Evolutionary conservation across 1,140 invertebrate genomes (phyloP).

Genomic region (Metopolophium dirhodum): DNA sequence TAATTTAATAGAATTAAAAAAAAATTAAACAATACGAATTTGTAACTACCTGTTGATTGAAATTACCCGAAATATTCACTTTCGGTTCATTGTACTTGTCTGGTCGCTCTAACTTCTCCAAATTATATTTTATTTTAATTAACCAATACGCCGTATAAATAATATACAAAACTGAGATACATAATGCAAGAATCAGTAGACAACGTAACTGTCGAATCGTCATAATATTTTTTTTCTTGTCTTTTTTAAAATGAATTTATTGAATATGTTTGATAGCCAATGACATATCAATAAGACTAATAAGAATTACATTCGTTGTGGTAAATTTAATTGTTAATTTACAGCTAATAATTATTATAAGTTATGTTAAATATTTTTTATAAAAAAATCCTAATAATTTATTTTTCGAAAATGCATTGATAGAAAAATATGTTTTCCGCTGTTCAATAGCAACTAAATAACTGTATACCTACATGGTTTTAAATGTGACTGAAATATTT

Average conservation of each 20-base stretch:
- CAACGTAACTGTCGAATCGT: neutral
- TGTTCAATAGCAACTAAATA: neutral
- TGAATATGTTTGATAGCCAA: neutral
- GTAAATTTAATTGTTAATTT: neutral
- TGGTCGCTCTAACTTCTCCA: neutral
- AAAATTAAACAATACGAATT: neutral
- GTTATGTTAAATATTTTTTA: neutral
- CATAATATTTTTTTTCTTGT: neutral
- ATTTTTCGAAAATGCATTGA: neutral
- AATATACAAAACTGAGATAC: neutral
- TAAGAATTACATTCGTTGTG: neutral
- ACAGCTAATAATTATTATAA: neutral
- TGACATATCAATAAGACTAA: neutral
- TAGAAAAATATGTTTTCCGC: neutral
- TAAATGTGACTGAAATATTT: neutral
- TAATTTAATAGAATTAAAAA: no score
- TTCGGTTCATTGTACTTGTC: neutral
- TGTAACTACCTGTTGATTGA: neutral
- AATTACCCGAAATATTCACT: neutral
- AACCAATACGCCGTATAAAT: neutral
- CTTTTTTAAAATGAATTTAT: neutral
- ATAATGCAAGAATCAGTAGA: neutral
- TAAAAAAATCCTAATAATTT: neutral
- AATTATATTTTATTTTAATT: neutral
- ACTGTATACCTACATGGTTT: neutral